These are phyloP conservation scores for Tympanuchus pallidicinctus DNA, from an alignment of 2,113 vertebrate genomes.

Conservation along the genomic window DNA sequence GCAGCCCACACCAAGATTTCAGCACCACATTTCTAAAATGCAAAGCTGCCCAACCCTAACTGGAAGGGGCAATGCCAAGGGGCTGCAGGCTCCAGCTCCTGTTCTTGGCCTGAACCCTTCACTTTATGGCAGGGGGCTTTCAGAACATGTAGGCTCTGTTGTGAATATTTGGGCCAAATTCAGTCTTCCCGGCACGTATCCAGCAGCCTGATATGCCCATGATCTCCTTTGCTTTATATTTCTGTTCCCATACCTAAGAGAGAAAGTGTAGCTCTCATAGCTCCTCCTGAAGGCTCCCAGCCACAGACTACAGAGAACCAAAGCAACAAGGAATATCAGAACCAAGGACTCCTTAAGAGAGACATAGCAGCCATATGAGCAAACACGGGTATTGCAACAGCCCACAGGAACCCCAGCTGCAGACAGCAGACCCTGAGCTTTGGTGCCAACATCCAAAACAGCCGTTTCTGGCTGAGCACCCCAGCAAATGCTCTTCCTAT, in stretches of 20 bases:
- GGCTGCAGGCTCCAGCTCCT: background rate
- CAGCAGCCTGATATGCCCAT: background rate
- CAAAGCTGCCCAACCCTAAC: background rate
- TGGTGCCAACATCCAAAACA: background rate
- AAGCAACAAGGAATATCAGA: background rate
- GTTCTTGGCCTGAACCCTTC: background rate
- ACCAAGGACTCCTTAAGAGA: background rate
- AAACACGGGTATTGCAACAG: background rate
- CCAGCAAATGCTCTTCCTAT: background rate
- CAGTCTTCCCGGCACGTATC: background rate
- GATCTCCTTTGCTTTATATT: background rate
- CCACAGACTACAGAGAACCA: background rate
- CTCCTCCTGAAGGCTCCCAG: background rate
- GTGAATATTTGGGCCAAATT: background rate
- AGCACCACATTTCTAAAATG: background rate
- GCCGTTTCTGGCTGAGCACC: background rate
- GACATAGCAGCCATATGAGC: background rate
- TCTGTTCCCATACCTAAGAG: background rate
- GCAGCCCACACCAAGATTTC: constrained; percentile 19
- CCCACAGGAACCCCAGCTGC: background rate
- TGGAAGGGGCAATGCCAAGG: background rate
- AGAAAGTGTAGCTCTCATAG: background rate
- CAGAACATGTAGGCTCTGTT: background rate
- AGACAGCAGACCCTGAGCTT: background rate
- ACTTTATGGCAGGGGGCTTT: background rate